Conservation (phyloP, 2,113 vertebrate species). For the Melanerpes formicivorus region DNA sequence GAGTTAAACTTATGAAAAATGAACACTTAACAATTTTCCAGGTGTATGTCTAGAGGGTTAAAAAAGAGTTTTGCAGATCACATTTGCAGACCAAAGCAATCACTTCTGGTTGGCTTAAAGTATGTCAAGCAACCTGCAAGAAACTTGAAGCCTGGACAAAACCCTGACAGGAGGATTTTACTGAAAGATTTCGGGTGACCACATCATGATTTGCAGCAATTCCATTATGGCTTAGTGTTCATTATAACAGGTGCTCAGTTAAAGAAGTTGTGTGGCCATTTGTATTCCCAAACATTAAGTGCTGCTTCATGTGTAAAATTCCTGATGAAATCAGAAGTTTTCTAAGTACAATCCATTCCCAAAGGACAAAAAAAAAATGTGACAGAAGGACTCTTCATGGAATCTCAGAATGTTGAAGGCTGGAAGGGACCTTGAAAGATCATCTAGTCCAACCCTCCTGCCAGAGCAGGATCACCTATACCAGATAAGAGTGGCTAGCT, state of each 20-base stretch:
- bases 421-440: too few species aligned
- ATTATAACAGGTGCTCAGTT: neutral
- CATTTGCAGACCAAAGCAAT: neutral
- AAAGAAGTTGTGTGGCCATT: neutral
- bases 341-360: neutral
- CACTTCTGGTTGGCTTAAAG: neutral
- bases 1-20: neutral
- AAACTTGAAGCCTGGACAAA: neutral
- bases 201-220: neutral
- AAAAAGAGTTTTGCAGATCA: neutral
- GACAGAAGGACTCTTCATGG: neutral
- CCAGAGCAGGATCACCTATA: too few species aligned
- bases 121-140: neutral
- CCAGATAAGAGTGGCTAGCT: too few species aligned
- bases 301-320: neutral
- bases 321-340: neutral
- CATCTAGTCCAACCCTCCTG: too few species aligned
- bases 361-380: neutral
- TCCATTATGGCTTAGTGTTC: neutral
- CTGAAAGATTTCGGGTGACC: neutral
- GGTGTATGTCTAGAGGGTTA: neutral
- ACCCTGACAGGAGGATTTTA: neutral
- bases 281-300: neutral
- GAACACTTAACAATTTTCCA: neutral
- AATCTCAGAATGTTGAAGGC: neutral